Evolutionary conservation across 2,888 invertebrate species (phyloP).

Genomic region (Criorhina ranunculi): DNA sequence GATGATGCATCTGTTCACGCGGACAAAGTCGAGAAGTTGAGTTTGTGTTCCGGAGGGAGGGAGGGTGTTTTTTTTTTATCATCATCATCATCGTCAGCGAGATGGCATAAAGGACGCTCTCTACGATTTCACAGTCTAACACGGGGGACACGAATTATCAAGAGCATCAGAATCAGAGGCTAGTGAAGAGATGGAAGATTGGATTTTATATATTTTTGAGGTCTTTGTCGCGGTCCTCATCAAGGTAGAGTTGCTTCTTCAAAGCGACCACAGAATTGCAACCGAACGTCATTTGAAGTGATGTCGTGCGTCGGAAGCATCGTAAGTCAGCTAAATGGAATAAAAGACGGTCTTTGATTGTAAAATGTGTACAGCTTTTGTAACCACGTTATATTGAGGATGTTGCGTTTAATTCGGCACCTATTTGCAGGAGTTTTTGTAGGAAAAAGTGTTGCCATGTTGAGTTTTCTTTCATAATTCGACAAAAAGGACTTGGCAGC

Average conservation of each 20-base stretch:
- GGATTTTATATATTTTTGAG: slow-evolving; percentile 68
- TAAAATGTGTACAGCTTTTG: slow-evolving; percentile 51
- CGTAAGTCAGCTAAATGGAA: slow-evolving; percentile 47
- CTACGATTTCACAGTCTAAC: slow-evolving; percentile 20
- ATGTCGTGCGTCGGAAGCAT: slow-evolving; percentile 66
- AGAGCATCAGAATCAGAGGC: slow-evolving; percentile 33
- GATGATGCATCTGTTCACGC: slow-evolving; percentile 71
- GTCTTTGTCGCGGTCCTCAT: slow-evolving; percentile 71
- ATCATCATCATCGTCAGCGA: slow-evolving; percentile 20
- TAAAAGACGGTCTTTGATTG: slow-evolving; percentile 52
- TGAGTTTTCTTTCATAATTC: not conserved
- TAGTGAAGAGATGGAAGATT: slow-evolving; percentile 54
- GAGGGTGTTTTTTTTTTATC: not conserved
- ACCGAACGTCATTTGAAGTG: slow-evolving; percentile 64
- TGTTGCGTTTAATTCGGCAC: slow-evolving; percentile 46
- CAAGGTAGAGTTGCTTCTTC: slow-evolving; percentile 44
- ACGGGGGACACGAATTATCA: slow-evolving; percentile 57
- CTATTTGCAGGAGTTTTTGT: slow-evolving; percentile 25
- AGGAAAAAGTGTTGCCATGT: slow-evolving; percentile 40
- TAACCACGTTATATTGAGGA: slow-evolving; percentile 45
- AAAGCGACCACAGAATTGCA: slow-evolving; percentile 36
- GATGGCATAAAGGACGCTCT: slow-evolving; percentile 40
- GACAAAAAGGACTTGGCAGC: no score
- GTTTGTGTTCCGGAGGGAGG: slow-evolving; percentile 7
- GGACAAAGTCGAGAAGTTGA: slow-evolving; percentile 68